Conservation (phyloP, 2,888 invertebrate genomes). For the Glomeris marginata region DNA sequence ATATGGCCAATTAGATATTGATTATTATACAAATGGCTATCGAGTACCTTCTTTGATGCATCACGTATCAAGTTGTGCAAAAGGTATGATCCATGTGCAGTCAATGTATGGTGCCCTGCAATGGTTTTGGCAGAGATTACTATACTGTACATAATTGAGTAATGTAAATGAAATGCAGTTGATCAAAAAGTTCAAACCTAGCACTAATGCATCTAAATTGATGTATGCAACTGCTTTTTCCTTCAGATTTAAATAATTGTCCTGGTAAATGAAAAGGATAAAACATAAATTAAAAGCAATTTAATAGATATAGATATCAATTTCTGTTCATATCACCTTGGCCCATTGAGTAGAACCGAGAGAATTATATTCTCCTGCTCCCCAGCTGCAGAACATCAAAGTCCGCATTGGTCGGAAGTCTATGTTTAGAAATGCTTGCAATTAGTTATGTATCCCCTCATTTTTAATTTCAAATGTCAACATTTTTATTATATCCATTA, state of each 20-base stretch:
- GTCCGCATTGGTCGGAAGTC: constrained; percentile 21
- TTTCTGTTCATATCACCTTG: too few relatives aligned
- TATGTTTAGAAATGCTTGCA: not conserved
- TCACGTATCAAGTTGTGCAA: too few relatives aligned
- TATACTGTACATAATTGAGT: too few relatives aligned
- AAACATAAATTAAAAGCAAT: not conserved
- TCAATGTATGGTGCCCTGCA: too few relatives aligned
- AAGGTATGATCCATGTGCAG: too few relatives aligned
- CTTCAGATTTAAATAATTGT: not conserved
- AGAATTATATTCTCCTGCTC: constrained; percentile 20
- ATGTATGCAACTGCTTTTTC: not conserved
- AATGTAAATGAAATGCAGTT: too few relatives aligned
- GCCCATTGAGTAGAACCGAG: constrained; percentile 21
- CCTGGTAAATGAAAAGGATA: not conserved
- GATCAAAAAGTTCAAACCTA: not conserved
- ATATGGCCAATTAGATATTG: too few relatives aligned
- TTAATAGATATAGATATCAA: not conserved
- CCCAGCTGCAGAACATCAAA: constrained; percentile 22
- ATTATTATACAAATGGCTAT: too few relatives aligned
- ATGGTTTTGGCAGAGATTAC: too few relatives aligned
- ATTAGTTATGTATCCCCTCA: not conserved
- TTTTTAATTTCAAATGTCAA: too few relatives aligned
- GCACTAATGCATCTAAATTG: not conserved
- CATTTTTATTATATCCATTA: not conserved
- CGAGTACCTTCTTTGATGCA: too few relatives aligned